Evolutionary conservation across 2,888 invertebrate genomes (phyloP).

Genomic region (Acanthococcus lagerstroemiae): DNA sequence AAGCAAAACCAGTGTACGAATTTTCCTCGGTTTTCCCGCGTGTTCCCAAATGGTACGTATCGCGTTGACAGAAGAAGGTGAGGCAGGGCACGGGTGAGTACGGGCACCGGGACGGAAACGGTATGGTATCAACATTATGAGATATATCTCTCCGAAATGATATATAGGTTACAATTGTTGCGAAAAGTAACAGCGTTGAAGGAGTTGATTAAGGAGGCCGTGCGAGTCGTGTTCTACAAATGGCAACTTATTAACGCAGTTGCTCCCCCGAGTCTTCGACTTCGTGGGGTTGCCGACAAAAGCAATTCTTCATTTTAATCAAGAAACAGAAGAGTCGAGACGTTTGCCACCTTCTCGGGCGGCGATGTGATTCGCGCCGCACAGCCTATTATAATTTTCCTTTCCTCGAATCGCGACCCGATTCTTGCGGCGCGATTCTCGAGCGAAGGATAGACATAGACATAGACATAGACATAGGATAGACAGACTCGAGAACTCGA

Average conservation of each 20-base stretch:
- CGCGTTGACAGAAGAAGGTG: too few species aligned
- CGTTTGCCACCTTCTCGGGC: constrained; percentile 4
- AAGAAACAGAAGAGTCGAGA: constrained; percentile 20
- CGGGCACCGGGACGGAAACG: background rate
- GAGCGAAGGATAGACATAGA: background rate
- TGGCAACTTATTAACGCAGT: constrained; percentile 31
- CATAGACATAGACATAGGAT: too few species aligned
- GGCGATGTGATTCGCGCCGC: too few species aligned
- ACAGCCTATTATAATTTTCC: background rate
- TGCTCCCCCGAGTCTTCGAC: constrained; percentile 22
- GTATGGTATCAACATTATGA: constrained; percentile 14
- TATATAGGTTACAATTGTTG: constrained; percentile 26
- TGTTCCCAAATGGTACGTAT: too few species aligned
- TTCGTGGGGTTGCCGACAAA: constrained; percentile 26
- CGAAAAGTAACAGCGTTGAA: constrained; percentile 20
- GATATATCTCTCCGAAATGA: constrained; percentile 19
- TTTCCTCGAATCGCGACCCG: too few species aligned
- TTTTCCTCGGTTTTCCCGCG: too few species aligned
- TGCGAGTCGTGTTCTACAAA: constrained; percentile 27
- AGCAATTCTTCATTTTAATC: constrained; percentile 31
- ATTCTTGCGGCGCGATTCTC: background rate
- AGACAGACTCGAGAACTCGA: too few species aligned
- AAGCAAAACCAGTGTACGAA: too few species aligned
- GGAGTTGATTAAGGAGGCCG: constrained; percentile 27
- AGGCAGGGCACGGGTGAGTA: background rate